Percentiles rank a stretch among this genome's conserved stretches.
phyloP scores from a whole-genome alignment of 2,888 invertebrate genomes.

The Reticulitermes lucifugus region DNA sequence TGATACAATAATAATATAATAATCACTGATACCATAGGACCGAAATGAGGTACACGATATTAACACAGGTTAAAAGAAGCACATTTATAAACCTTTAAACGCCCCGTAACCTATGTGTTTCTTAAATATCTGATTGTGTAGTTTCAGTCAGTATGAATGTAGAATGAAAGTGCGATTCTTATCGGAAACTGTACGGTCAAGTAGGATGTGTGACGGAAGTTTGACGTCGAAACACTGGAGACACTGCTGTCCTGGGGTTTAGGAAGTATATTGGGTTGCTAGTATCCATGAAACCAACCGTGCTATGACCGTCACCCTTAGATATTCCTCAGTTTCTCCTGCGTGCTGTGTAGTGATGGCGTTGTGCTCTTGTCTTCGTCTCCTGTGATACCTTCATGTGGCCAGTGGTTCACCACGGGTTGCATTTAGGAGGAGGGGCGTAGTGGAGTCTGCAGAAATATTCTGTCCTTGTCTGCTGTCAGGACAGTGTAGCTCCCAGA shows the following conservation, averaged over 20 bases:
- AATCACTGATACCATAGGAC: too few relatives aligned
- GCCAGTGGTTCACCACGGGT: background rate
- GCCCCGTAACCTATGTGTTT: too few relatives aligned
- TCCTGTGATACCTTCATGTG: background rate
- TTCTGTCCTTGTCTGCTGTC: background rate
- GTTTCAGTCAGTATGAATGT: too few relatives aligned
- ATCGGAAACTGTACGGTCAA: too few relatives aligned
- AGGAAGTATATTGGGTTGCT: background rate
- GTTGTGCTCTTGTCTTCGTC: background rate
- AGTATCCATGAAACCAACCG: background rate
- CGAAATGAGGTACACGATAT: too few relatives aligned
- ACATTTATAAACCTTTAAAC: too few relatives aligned
- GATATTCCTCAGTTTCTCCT: background rate
- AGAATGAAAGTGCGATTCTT: too few relatives aligned
- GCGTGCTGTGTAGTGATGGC: background rate
- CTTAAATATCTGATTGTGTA: too few relatives aligned
- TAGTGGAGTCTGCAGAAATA: background rate
- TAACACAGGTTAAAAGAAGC: too few relatives aligned
- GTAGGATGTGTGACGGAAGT: too few relatives aligned
- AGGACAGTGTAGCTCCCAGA: constrained; percentile 1
- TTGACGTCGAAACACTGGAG: too few relatives aligned
- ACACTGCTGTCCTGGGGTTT: background rate
- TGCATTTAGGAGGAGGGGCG: background rate
- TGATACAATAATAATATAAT: too few relatives aligned
- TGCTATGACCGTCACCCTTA: background rate